Conservation (phyloP, 2,113 vertebrate species). For the Oryzias woworae region DNA sequence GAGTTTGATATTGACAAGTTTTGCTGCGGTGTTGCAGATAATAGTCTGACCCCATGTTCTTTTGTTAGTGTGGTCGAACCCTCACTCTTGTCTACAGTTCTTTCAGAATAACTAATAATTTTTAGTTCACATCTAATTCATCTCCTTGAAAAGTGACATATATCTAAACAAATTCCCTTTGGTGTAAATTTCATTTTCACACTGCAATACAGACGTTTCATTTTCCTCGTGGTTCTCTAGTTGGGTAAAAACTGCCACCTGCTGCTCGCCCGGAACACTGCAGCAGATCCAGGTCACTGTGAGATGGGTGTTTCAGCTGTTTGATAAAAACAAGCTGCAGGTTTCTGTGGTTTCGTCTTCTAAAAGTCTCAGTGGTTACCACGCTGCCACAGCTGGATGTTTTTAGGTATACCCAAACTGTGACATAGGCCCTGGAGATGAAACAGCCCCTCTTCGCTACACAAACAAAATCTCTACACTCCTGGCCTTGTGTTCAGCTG, state of each 20-base stretch:
- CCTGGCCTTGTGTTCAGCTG: conserved; percentile 69
- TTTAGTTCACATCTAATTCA: conserved; percentile 41
- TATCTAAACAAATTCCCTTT: conserved; percentile 37
- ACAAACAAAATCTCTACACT: conserved; percentile 68
- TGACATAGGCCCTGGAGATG: conserved; percentile 69
- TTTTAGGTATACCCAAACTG: conserved; percentile 60
- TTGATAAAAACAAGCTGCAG: conserved; percentile 68
- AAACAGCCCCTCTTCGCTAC: conserved; percentile 65
- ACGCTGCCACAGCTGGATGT: conserved; percentile 66
- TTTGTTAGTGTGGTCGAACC: conserved; percentile 61
- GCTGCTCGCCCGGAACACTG: conserved; percentile 49
- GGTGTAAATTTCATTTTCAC: conserved; percentile 34
- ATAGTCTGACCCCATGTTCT: conserved; percentile 66
- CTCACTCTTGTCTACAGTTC: conserved; percentile 40
- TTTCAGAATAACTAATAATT: conserved; percentile 46
- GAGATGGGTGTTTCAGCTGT: conserved; percentile 39
- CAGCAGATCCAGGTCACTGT: conserved; percentile 17
- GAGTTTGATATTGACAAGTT: conserved; percentile 61
- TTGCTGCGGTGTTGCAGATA: conserved; percentile 44
- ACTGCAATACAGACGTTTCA: conserved; percentile 4
- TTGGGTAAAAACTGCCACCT: conserved; percentile 64
- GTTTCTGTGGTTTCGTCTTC: conserved; percentile 58
- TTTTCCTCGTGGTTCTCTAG: conserved; percentile 1
- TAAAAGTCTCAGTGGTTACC: conserved; percentile 63
- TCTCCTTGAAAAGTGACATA: conserved; percentile 22